These are phyloP conservation scores for Paramuricea clavata DNA, from an alignment of 92 coral and sea anemone species.

Conservation along the genomic window DNA sequence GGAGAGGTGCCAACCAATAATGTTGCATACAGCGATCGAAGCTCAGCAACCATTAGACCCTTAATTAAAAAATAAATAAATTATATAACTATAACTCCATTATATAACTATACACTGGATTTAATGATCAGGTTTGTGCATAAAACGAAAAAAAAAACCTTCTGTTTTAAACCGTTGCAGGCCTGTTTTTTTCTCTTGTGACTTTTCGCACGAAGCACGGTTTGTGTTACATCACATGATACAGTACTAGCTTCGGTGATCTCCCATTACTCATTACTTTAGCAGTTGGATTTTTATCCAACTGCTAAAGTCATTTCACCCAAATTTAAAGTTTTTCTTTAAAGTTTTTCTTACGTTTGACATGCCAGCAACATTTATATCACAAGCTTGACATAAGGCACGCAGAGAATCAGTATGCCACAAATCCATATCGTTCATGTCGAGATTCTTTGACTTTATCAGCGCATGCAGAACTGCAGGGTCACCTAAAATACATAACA, in stretches of 20 bases:
- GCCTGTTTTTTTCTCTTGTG: too few relatives aligned
- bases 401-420: constrained; percentile 1
- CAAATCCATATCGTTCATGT: neutral
- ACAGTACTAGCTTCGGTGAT: neutral
- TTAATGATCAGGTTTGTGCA: too few relatives aligned
- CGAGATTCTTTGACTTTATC: neutral
- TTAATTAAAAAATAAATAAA: too few relatives aligned
- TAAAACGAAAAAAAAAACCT: neutral
- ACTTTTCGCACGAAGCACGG: too few relatives aligned
- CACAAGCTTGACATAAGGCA: neutral
- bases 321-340: neutral
- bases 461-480: neutral
- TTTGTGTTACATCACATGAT: too few relatives aligned
- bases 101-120: too few relatives aligned
- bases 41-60: too few relatives aligned
- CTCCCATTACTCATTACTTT: neutral
- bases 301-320: neutral
- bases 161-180: too few relatives aligned
- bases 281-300: neutral
- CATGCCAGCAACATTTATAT: constrained; percentile 16
- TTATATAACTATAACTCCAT: too few relatives aligned
- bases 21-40: too few relatives aligned
- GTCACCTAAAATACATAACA: constrained; percentile 4
- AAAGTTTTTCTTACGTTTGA: constrained; percentile 25
- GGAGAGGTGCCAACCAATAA: too few relatives aligned